Percentiles rank a stretch among this genome's conserved stretches.
These are phyloP conservation scores for Hippocampus kuda DNA, from an alignment of 2,797 vertebrate genomes.

Conservation along the genomic window DNA sequence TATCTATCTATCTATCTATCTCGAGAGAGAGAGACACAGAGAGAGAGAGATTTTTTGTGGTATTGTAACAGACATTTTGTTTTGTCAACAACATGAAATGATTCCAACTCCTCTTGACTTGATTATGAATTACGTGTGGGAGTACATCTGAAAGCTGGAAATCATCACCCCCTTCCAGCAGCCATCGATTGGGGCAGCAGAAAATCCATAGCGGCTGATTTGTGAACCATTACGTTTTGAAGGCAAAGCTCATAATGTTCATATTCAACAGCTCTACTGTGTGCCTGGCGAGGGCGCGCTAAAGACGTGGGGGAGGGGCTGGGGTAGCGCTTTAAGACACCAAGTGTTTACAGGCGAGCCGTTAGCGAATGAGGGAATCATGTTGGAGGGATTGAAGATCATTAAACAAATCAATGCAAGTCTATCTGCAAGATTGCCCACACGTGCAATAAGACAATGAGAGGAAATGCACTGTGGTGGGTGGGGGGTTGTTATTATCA, in stretches of 20 bases:
- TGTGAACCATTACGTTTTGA: conserved; percentile 82
- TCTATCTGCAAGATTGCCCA: conserved; percentile 62
- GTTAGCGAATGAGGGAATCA: conserved; percentile 45
- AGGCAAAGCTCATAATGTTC: conserved; percentile 76
- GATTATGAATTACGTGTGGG: conserved; percentile 69
- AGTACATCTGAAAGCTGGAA: conserved; percentile 75
- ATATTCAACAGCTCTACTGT: conserved; percentile 70
- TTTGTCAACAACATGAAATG: conserved; percentile 16
- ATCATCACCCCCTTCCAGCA: conserved; percentile 71
- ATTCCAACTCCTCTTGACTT: conserved; percentile 44
- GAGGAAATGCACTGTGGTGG: conserved; percentile 39
- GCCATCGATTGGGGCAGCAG: conserved; percentile 70
- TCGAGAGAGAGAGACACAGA: too few species aligned
- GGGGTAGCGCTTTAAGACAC: conserved; percentile 49
- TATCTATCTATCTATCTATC: too few species aligned
- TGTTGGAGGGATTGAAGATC: conserved; percentile 54
- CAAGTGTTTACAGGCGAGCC: conserved; percentile 42
- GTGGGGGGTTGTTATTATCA: conserved; percentile 41
- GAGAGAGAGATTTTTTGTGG: background rate
- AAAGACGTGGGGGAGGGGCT: conserved; percentile 40
- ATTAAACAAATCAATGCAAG: conserved; percentile 59
- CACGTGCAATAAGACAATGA: conserved; percentile 58
- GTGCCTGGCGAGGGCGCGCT: conserved; percentile 54
- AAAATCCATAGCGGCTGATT: conserved; percentile 84
- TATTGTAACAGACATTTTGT: background rate